Conservation (phyloP, 2,113 vertebrate species). For the Ailurus styani region DNA sequence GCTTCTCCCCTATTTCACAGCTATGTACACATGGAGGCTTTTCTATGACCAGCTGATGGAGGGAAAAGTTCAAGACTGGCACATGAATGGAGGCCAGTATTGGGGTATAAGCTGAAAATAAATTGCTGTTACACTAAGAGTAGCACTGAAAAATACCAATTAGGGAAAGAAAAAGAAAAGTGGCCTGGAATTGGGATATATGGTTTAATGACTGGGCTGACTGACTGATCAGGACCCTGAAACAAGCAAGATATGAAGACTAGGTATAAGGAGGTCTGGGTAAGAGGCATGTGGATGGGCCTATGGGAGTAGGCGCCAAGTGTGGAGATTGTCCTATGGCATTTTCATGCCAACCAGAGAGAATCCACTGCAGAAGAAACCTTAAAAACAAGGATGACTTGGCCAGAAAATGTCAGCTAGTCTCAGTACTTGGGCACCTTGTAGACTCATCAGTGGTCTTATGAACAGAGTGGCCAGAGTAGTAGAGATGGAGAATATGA, state of each 20-base stretch:
- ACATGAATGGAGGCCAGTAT: neutral
- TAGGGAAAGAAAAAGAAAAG: neutral
- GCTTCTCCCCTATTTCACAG: neutral
- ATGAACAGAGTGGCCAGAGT: neutral
- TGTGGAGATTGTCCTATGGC: neutral
- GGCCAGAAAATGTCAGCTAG: neutral
- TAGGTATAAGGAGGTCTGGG: neutral
- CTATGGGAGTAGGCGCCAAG: neutral
- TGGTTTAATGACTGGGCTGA: neutral
- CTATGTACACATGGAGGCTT: neutral
- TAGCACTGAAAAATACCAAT: neutral
- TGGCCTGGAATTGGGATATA: too few species aligned
- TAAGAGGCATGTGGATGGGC: neutral
- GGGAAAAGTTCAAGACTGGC: neutral
- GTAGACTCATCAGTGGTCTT: neutral
- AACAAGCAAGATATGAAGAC: neutral
- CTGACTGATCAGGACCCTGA: neutral
- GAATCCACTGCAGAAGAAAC: neutral
- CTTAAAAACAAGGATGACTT: neutral
- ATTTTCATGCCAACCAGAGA: neutral
- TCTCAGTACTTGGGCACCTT: neutral
- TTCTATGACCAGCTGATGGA: neutral
- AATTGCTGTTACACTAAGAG: neutral
- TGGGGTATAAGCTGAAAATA: neutral
- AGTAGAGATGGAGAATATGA: neutral